Evolutionary conservation across 53 echinoderm and acorn worm species (phyloP).

Genomic region (Stichopus horrens): DNA sequence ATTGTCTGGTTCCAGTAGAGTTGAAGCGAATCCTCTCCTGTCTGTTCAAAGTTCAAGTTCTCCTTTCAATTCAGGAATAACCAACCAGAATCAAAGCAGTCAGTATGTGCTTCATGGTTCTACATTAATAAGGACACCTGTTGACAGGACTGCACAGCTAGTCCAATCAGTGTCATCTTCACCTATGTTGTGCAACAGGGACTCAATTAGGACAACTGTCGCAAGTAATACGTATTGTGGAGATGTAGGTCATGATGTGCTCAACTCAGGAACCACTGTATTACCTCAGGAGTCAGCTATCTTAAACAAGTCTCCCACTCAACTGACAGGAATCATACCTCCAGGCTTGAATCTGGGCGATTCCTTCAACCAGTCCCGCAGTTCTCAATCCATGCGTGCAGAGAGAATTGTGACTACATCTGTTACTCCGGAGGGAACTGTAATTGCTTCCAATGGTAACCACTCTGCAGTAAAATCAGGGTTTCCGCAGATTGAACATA

Average conservation of each 20-base stretch:
- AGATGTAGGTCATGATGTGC: background rate
- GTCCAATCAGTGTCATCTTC: background rate
- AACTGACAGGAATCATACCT: background rate
- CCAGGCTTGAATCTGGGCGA: background rate
- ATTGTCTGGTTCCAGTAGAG: background rate
- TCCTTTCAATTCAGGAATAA: background rate
- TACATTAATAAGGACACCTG: background rate
- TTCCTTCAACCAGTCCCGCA: background rate
- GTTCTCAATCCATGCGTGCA: no score
- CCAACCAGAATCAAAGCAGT: background rate
- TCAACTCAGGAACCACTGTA: background rate
- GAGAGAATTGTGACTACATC: no score
- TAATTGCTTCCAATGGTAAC: no score
- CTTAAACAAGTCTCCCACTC: background rate
- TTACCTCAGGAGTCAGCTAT: background rate
- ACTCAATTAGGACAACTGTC: background rate
- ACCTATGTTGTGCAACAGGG: background rate
- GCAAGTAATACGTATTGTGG: background rate
- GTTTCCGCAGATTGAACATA: background rate
- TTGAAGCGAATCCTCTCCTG: background rate
- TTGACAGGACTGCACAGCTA: no score
- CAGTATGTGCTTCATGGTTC: background rate
- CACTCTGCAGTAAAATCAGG: background rate
- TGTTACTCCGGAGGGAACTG: no score
- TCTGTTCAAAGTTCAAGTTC: background rate